A percentile compares a stretch with the other conserved stretches of the same genome.
phyloP scores from a whole-genome alignment of 2,888 invertebrate species.

The Timema podura region DNA sequence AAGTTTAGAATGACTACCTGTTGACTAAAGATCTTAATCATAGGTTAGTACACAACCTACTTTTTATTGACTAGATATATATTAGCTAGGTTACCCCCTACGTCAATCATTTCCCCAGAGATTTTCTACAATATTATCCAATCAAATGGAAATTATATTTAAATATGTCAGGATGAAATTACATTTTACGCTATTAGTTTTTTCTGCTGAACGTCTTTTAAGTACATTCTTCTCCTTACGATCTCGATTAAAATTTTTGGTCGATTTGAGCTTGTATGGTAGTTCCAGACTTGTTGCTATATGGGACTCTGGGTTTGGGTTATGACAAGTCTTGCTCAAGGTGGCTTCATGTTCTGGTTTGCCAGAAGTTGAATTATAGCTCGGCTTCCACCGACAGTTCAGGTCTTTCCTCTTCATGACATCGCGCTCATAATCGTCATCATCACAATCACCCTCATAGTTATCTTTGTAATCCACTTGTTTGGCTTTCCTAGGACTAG shows the following conservation, averaged over 20 bases:
- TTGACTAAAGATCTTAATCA: no score
- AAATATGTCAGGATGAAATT: not conserved
- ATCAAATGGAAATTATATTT: no score
- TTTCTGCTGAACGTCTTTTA: constrained; percentile 32
- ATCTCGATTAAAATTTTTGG: constrained; percentile 29
- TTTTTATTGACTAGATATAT: no score
- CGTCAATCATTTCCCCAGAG: no score
- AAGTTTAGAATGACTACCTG: no score
- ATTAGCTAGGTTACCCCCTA: no score
- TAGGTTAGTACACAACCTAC: no score
- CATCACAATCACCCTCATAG: constrained; percentile 49
- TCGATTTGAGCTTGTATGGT: constrained; percentile 40
- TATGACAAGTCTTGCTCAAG: no score
- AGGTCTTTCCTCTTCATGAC: constrained; percentile 24
- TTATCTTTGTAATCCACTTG: constrained; percentile 46
- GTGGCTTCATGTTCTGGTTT: constrained; percentile 9
- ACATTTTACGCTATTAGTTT: constrained; percentile 25
- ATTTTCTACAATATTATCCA: no score
- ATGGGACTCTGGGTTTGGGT: no score
- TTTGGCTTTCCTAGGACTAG: constrained; percentile 19
- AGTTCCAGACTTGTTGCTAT: constrained; percentile 37
- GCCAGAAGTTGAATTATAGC: constrained; percentile 37
- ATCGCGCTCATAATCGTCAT: constrained; percentile 42
- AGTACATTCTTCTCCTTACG: constrained; percentile 37
- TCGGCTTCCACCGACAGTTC: constrained; percentile 31